Evolutionary conservation across 2,797 vertebrate species (phyloP), one percentile per base, ranked within the genome.

Genomic region (Schizopygopsis malacanthus): DNA sequence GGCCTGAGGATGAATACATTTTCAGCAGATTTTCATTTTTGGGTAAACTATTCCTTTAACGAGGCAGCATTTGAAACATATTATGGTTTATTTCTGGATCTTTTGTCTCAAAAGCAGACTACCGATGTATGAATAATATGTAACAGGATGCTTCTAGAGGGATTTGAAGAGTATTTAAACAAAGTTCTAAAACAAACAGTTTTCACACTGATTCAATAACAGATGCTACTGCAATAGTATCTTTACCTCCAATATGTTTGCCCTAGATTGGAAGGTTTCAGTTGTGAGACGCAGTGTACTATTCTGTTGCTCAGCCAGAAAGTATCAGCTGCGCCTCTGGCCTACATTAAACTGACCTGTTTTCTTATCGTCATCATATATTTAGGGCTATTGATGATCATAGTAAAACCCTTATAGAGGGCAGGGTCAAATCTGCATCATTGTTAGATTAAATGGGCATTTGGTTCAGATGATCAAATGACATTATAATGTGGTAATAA

Each of bases 311-410:
- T 89, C 86, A 73, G 73, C 70, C 79, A 3, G 80, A 81, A 80
- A 85, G 83, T 83, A 82, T 81, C 83, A 90, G 85, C 81, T 81
- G 86, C 75, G 84, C 79, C 83, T 75, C 83, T 89, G 90, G 76
- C 88, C 90, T 89, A 91, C 86, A 90, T 91, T 69, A 78, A 43
- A 47, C 61, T 89, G 89, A 87, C 89, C 87, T 88, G 72, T 72
- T 89, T 90, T 90, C 85, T 79, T 61, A 81, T 75, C 65, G 2
- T 45, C 81, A 84, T 87, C 70, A 81, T 86, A 77, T 54, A 80
- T 82, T 85, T 70, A 37, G 71, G 76, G 77, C 77, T 81, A 88
- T 85, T 85, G 85, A 79, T 89, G 79, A 89, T 81, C 10, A 6
- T 10, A 72, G 28, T 41, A 39, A 45, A 85, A 20, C 39, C 52